Evolutionary conservation across 2,797 vertebrate genomes (phyloP), one percentile per base, ranked within the genome.

Genomic region (Lycodopsis pacificus): DNA sequence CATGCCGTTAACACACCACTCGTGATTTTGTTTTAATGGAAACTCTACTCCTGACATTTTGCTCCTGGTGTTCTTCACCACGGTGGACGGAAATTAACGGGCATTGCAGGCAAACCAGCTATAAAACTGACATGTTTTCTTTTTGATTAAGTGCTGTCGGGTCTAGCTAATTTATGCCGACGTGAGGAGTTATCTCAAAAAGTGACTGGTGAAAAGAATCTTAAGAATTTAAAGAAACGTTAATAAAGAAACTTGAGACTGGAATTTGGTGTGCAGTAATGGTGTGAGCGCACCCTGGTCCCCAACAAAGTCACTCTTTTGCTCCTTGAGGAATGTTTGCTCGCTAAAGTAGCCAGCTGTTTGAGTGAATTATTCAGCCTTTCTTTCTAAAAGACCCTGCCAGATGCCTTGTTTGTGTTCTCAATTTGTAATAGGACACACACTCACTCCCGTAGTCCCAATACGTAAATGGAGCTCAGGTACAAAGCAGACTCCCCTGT

Each of bases 241-340:
- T 27, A 27, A 27, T 17, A 44, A 49, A n/a, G 20, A 11, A 51
- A 10, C n/a, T 51, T 8, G 4, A 30, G 14, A 14, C 5, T 25
- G 5, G 11, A 14, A 13, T 14, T 3, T 27, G 25, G 13, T 54
- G 49, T 22, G 20, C 32, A 34, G 32, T 34, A 34, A 11, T 54
- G 25, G 5, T 25, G n/a, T 25, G 2, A 48, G 46, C 17, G 46
- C 46, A 48, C 46, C 7, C 19, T n/a, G 14, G 9, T 36, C n/a
- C n/a, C 56, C 6, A 40, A 75, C 42, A 36, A 61, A 30, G 48
- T 19, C 12, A 27, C 36, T 8, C 20, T 30, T 53, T 46, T 63
- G 44, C 68, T 62, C 53, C 20, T 58, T 51, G 22, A 65, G 42
- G 53, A 44, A 44, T 30, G 25, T 68, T 57, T 49, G 19, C 22